Evolutionary conservation across 2,888 invertebrate genomes (phyloP), one percentile per base, ranked within the genome.

Genomic region (Sthenelais limicola): DNA sequence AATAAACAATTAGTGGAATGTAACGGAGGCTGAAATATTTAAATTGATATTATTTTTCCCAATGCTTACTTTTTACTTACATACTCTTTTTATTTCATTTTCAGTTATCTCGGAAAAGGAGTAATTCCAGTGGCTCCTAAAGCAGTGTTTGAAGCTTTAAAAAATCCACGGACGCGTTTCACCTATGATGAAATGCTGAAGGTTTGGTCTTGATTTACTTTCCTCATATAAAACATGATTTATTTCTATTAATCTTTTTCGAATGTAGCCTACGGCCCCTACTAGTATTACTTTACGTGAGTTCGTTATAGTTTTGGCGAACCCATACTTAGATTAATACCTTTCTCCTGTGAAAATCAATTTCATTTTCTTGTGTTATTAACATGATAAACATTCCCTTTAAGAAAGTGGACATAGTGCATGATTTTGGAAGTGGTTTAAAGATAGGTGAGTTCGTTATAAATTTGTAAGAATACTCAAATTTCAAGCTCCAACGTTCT

Each of bases 161-260:
- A 78, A 43, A 86, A 85, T 72, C 86, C 86, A 15, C 74, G 82
- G 21, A 85, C 83, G 35, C 77, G 82, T 69, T 85, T 84, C 71
- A 84, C 84, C 3, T 86, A 85, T 77, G 86, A 86, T 80, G 85
- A 85, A 24, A 82, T 82, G 71, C 75, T 86, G 4, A 85, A 85
- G 83, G 85, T n/a, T n/a, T n/a, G n/a, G n/a, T n/a, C n/a, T n/a
- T n/a, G n/a, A n/a, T n/a, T n/a, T n/a, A n/a, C n/a, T n/a, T n/a
- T n/a, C n/a, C n/a, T n/a, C n/a, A n/a, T n/a, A n/a, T 85, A 78
- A 35, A 52, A 58, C 3, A 51, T 32, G 24, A 38, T 26, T 21
- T 68, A 12, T 52, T 43, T 24, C 24, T n/a, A n/a, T n/a, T n/a
- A n/a, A n/a, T n/a, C n/a, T n/a, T n/a, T n/a, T n/a, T n/a, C n/a